Evolutionary conservation across 2,797 vertebrate genomes (phyloP), one percentile per base, ranked within the genome.

Genomic region (Rhinogobio ventralis): DNA sequence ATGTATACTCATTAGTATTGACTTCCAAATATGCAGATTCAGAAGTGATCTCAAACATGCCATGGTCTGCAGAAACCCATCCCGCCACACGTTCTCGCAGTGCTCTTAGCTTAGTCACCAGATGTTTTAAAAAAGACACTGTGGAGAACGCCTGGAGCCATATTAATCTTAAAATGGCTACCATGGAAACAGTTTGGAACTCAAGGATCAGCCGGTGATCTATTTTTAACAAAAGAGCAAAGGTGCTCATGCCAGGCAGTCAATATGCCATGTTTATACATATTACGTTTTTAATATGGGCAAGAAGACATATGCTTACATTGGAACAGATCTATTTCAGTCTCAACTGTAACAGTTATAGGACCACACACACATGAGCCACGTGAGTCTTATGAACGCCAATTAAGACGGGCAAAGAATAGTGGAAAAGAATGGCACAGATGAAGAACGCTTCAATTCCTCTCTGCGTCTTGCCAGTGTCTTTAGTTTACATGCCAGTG

Each of bases 141-240:
- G 46, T 71, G 64, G 83, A 62, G 76, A 88, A 60, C 79, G 72
- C 55, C 84, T 49, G 14, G 73, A 88, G 89, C 88, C 83, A n/a
- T 90, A 86, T 85, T 92, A 88, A 90, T 92, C 84, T 83, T 88
- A 82, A 53, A 17, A 77, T 89, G 87, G 89, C 89, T 92, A 88
- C 90, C 91, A 93, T 93, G 90, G 92, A 90, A 94, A 92, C 90
- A 86, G 86, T 88, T 91, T 90, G 68, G 73, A 86, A 89, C 88
- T 86, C 83, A 66, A 81, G 84, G 89, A 91, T 85, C 89, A 86
- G 86, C 78, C 85, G 72, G 82, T 33, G 68, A 64, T 87, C 75
- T 86, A 89, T 84, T 89, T 89, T 86, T 89, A 89, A 84, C 82
- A 85, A 87, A 81, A 67, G 85, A 30, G 36, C 57, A 86, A 85